These are phyloP conservation scores for Eupithecia dodoneata DNA, from an alignment of 2,888 invertebrate genomes.

Conservation along the genomic window DNA sequence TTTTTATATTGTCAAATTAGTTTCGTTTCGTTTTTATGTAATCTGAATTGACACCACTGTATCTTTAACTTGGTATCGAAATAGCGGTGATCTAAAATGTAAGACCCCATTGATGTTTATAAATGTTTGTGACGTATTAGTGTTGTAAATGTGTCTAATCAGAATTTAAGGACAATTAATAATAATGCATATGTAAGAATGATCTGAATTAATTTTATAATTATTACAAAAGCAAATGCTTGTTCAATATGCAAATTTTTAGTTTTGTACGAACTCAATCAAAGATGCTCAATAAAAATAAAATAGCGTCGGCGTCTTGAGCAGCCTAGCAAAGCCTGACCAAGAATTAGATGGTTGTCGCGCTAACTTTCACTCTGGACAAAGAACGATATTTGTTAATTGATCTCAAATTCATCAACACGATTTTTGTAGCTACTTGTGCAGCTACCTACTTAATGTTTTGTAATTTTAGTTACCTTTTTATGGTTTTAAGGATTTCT, in stretches of 20 bases:
- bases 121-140: constrained; percentile 44
- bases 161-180: neutral
- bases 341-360: neutral
- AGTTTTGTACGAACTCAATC: constrained; percentile 29
- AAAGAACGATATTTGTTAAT: constrained; percentile 10
- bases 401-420: constrained; percentile 47
- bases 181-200: constrained; percentile 10
- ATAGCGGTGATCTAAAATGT: constrained; percentile 17
- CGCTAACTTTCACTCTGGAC: neutral
- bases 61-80: neutral
- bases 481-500: constrained; percentile 44
- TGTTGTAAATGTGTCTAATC: constrained; percentile 48
- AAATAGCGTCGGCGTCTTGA: neutral
- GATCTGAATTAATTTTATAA: constrained; percentile 28
- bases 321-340: neutral
- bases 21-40: neutral
- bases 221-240: constrained; percentile 23
- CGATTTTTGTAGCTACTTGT: constrained; percentile 1
- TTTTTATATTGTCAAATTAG: neutral
- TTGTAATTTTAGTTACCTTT: constrained; percentile 48
- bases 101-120: constrained; percentile 44
- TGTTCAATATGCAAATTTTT: constrained; percentile 18
- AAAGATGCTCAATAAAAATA: constrained; percentile 16
- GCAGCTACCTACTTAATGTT: constrained; percentile 11
- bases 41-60: neutral